phyloP scores from a whole-genome alignment of 1,140 invertebrate species.

The Sinonovacula constricta region DNA sequence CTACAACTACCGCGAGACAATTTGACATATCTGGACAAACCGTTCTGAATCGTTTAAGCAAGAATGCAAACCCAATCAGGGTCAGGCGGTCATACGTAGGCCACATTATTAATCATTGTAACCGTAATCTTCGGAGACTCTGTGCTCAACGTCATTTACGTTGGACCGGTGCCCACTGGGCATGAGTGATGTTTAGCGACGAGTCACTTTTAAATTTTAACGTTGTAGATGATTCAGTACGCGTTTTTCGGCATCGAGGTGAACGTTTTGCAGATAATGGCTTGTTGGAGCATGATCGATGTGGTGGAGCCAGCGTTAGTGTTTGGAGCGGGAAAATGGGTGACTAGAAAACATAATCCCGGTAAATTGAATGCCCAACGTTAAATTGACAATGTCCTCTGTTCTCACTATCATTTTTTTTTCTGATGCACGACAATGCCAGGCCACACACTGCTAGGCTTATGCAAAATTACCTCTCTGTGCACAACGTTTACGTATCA shows the following conservation, averaged over 20 bases:
- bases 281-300: neutral
- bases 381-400: neutral
- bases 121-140: neutral
- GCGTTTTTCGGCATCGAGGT: conserved; percentile 10
- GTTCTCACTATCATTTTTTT: neutral
- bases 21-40: neutral
- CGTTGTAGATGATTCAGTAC: neutral
- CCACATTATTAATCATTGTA: conserved; percentile 6
- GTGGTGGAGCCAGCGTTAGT: neutral
- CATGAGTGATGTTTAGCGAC: conserved; percentile 1
- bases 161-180: neutral
- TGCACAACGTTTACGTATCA: neutral
- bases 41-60: too few species aligned
- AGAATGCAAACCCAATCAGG: too few species aligned
- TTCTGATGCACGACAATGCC: neutral
- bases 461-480: neutral
- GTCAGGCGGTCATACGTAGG: neutral
- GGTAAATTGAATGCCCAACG: too few species aligned
- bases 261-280: conserved; percentile 6
- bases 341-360: neutral
- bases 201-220: neutral
- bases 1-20: too few species aligned
- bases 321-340: neutral
- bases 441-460: too few species aligned
- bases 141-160: conserved; percentile 4